Base-by-base conservation (phyloP, 1,140 invertebrate species). In the Drosophila willistoni region DNA sequence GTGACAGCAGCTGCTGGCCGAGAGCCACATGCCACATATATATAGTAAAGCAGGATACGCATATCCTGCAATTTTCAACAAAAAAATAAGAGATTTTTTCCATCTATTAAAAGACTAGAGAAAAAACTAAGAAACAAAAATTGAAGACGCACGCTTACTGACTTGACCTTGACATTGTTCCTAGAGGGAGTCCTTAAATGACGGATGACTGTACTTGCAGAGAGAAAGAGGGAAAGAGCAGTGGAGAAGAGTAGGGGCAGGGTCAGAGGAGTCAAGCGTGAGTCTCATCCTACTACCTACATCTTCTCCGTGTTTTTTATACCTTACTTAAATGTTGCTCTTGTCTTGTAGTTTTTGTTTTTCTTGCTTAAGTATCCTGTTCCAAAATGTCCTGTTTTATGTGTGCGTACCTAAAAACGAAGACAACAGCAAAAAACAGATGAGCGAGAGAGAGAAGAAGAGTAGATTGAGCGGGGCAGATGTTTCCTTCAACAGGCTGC, bases 121-220 rank as follows among this genome's bases (percentile, higher is more conserved):
- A 51, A 22, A 51, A 51, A 4, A 12, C 9, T 2, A 3, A 19
- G 10, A 19, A 47, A 47, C 14, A 67, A 68, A 55, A 71, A 62
- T 41, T 39, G 60, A 41, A 41, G 60, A 44, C 39, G 36, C 60
- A 22, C 60, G 60, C 19, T 7, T 51, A 13, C 22, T 44, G 60
- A 9, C 19, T 61, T 72, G 70, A 67, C 70, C 70, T 72, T 72
- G 70, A 72, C 70, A 72, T 72, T 72, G 57, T 67, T 66, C 36
- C 36, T 62, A 62, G 39, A 44, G 13, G 19, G 19, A 39, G 60
- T 41, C 60, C 39, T 36, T 62, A 62, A 34, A 34, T 39, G 56
- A 19, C 56, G 34, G 34, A 34, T 36, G 56, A 51, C 44, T 51
- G 44, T 51, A 51, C 44, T 19, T 17, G 5, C 6, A 22, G 19